A percentile compares a stretch with the other conserved stretches of the same genome.
Conservation (phyloP, 2,113 vertebrate species). For the Callithrix jacchus region DNA sequence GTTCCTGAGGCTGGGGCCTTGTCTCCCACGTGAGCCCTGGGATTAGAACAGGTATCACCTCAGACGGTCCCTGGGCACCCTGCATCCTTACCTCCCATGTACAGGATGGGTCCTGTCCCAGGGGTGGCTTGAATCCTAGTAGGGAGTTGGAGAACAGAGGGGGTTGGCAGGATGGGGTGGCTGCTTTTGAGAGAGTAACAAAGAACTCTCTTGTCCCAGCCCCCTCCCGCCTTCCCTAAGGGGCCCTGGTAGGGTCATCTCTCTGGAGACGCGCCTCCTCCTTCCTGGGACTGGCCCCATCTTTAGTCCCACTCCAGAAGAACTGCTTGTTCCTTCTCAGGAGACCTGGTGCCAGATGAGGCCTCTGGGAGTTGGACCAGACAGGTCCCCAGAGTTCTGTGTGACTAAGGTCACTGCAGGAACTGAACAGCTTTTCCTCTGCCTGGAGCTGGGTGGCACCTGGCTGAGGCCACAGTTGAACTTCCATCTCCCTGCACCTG, state of each 20-base stretch:
- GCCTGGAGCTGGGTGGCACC: neutral
- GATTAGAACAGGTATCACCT: neutral
- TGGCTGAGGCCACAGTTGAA: neutral
- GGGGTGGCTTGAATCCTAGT: neutral
- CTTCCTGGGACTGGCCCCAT: conserved; percentile 58
- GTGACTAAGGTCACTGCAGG: neutral
- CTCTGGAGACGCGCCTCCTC: conserved; percentile 66
- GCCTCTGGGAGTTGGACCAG: neutral
- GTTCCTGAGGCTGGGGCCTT: neutral
- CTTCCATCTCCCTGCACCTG: neutral
- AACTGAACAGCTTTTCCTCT: neutral
- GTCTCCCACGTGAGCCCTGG: neutral
- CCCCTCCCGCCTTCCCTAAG: neutral
- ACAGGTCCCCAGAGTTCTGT: neutral
- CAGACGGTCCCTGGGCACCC: neutral
- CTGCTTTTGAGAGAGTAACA: conserved; percentile 68
- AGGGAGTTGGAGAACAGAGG: neutral
- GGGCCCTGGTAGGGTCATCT: conserved; percentile 68
- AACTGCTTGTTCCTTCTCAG: conserved; percentile 73
- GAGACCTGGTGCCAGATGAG: conserved; percentile 50
- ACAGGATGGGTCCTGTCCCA: conserved; percentile 8
- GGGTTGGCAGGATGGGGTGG: neutral
- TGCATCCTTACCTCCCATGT: neutral
- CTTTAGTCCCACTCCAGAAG: conserved; percentile 60
- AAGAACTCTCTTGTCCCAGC: conserved; percentile 61